A percentile compares a stretch with the other conserved stretches of the same genome.
phyloP scores from a whole-genome alignment of 2,113 vertebrate genomes.

The Paramisgurnus dabryanus region DNA sequence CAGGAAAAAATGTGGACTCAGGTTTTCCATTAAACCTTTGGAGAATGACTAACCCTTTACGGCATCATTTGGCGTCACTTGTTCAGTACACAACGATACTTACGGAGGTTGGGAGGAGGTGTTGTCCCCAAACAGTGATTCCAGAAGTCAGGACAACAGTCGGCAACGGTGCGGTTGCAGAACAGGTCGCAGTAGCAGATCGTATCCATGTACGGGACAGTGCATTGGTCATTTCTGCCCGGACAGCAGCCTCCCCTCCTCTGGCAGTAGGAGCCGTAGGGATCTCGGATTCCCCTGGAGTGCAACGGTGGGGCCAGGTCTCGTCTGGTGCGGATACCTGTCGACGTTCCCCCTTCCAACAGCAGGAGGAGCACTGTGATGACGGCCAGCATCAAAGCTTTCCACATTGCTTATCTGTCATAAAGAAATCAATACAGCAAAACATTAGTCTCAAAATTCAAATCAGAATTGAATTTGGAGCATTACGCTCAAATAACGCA shows the following conservation, averaged over 20 bases:
- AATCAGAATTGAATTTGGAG: constrained; percentile 1
- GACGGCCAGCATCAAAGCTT: constrained; percentile 56
- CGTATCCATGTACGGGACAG: constrained; percentile 88
- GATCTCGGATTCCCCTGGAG: constrained; percentile 84
- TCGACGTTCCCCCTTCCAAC: constrained; percentile 49
- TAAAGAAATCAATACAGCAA: constrained; percentile 35
- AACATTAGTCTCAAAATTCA: constrained; percentile 18
- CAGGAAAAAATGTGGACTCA: neutral
- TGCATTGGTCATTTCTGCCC: constrained; percentile 85
- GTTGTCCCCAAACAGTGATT: constrained; percentile 85
- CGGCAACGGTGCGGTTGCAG: constrained; percentile 94
- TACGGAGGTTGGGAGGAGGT: constrained; percentile 74
- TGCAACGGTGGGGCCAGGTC: constrained; percentile 83
- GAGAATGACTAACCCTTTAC: neutral
- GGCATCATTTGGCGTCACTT: too few relatives aligned
- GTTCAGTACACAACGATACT: constrained; percentile 20
- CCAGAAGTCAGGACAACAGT: constrained; percentile 99
- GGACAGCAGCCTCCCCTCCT: constrained; percentile 84
- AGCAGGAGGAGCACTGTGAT: constrained; percentile 70
- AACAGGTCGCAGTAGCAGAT: constrained; percentile 98
- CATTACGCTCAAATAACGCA: constrained; percentile 1
- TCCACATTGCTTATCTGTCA: constrained; percentile 66
- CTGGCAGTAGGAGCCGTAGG: constrained; percentile 84
- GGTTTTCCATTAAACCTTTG: constrained; percentile 4
- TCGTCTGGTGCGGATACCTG: constrained; percentile 62